These are phyloP conservation scores for Xiphydria camelus DNA, from an alignment of 2,888 invertebrate genomes.

Conservation along the genomic window DNA sequence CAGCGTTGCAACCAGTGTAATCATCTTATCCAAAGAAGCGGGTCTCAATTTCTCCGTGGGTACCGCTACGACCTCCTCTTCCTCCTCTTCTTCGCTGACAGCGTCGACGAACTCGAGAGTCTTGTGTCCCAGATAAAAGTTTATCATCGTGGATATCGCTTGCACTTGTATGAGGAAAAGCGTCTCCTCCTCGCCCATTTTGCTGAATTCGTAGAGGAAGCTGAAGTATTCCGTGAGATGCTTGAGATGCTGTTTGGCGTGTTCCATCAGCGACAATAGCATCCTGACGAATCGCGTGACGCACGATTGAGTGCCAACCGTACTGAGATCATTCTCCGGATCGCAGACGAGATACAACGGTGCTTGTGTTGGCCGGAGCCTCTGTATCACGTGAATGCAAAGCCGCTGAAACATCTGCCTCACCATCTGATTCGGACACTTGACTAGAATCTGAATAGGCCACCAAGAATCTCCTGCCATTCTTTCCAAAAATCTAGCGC, in stretches of 20 bases:
- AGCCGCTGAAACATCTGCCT: conserved; percentile 95
- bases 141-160: conserved; percentile 87
- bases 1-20: conserved; percentile 83
- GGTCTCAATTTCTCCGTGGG: conserved; percentile 81
- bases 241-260: conserved; percentile 81
- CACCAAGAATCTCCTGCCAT: conserved; percentile 95
- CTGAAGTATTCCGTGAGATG: conserved; percentile 93
- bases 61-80: conserved; percentile 67
- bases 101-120: conserved; percentile 73
- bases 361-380: conserved; percentile 72
- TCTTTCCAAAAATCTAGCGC: conserved; percentile 89
- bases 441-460: conserved; percentile 91
- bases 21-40: conserved; percentile 93
- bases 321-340: conserved; percentile 62
- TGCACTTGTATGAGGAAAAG: conserved; percentile 84
- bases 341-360: conserved; percentile 68
- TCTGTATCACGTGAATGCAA: conserved; percentile 92
- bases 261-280: conserved; percentile 84
- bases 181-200: conserved; percentile 93
- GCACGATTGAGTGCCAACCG: conserved; percentile 78
- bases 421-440: conserved; percentile 96
- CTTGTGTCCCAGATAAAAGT: conserved; percentile 89
- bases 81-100: conserved; percentile 74
- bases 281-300: conserved; percentile 91
- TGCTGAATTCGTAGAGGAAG: conserved; percentile 89